Percentiles rank a stretch among this genome's conserved stretches.
phyloP scores from a whole-genome alignment of 2,797 vertebrate species.

The Apogon talboti region DNA sequence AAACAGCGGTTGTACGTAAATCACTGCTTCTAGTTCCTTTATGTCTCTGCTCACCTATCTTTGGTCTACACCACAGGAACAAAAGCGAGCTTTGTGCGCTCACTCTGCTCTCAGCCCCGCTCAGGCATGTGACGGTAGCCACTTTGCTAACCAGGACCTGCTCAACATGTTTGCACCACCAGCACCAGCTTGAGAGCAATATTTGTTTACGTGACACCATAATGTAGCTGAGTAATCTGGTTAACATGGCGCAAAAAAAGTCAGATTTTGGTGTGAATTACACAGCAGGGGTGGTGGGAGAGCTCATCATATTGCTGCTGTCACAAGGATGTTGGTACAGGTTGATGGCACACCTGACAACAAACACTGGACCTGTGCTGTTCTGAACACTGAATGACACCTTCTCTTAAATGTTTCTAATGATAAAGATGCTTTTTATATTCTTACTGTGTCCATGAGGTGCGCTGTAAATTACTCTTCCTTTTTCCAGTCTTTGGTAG shows the following conservation, averaged over 20 bases:
- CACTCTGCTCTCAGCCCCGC: slow-evolving; percentile 54
- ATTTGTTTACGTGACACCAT: slow-evolving; percentile 23
- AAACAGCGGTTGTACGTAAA: background rate
- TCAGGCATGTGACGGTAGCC: slow-evolving; percentile 65
- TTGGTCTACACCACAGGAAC: slow-evolving; percentile 33
- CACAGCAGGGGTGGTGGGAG: background rate
- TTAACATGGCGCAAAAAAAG: slow-evolving; percentile 4
- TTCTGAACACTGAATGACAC: slow-evolving; percentile 46
- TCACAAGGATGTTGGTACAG: slow-evolving; percentile 4
- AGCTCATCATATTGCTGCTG: background rate
- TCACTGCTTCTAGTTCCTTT: slow-evolving; percentile 14
- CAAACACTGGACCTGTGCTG: slow-evolving; percentile 23
- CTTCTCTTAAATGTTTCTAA: slow-evolving; percentile 20
- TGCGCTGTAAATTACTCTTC: slow-evolving; percentile 47
- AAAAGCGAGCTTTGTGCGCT: slow-evolving; percentile 59
- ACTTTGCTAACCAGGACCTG: slow-evolving; percentile 47
- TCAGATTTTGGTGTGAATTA: background rate
- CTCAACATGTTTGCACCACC: slow-evolving; percentile 43
- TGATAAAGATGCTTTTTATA: slow-evolving; percentile 26
- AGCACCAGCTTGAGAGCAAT: slow-evolving; percentile 5
- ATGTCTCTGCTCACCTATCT: slow-evolving; percentile 50
- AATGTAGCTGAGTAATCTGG: slow-evolving; percentile 27
- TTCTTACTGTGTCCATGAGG: slow-evolving; percentile 45
- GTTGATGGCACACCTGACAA: slow-evolving; percentile 3
- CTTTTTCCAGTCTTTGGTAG: slow-evolving; percentile 5